Evolutionary conservation across 1,140 invertebrate species (phyloP), one percentile per base, ranked within the genome.

Genomic region (Cecropterus lyciades): DNA sequence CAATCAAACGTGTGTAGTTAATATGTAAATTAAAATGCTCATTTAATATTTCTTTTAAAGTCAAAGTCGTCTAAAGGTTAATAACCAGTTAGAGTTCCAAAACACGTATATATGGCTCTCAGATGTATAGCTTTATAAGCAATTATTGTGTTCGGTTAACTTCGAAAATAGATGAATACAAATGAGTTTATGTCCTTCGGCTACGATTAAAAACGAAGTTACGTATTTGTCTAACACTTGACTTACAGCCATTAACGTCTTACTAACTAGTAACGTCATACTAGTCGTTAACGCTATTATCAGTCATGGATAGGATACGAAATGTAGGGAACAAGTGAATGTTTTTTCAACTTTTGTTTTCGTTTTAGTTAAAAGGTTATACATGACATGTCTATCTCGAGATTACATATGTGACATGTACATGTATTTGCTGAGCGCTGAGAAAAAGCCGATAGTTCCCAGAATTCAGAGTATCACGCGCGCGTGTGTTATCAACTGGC

Each of bases 401-500:
- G 76, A 83, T 0, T 84, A 88, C 30, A 57, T 64, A 0, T 10
- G 10, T 0, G 81, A 88, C 17, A 62, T 84, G 9, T 81, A 84
- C 14, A 46, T 45, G 4, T 84, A 87, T 55, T 57, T 90, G 9
- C 30, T 85, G 14, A 56, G n/a, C 1, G 45, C 37, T 6, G 87
- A 90, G 33, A 70, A 75, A 9, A 71, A 65, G 8, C 16, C 59
- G 6, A 46, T 24, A 0, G n/a, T 65, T 0, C 79, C 83, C 0
- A 20, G 33, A 0, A 76, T 82, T 14, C 14, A 65, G 3, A 80
- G 52, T 20, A 51, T 70, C 5, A 73, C 68, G 3, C 68, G 87
- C 1, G 79, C 87, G 0, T 88, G 84, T 66, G 67, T 85, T n/a
- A 67, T 87, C 13, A 88, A 90, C 52, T 90, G 87, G 87, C 52